A percentile compares a stretch with the other conserved stretches of the same genome.
Evolutionary conservation across 1,140 invertebrate species (phyloP).

Genomic region (Gryon sp.): DNA sequence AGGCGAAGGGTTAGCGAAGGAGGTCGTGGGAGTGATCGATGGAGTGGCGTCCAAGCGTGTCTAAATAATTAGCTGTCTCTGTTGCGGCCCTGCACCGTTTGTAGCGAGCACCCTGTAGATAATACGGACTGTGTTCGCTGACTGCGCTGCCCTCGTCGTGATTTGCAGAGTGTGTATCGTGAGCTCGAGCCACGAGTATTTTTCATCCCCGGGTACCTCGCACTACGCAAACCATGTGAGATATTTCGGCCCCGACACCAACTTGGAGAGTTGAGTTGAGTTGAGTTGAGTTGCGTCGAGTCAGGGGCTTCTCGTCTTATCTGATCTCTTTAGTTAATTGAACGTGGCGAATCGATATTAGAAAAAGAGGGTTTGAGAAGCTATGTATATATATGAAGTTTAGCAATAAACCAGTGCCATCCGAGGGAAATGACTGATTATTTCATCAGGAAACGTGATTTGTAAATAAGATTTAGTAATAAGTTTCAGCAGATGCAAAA

Average conservation of each 20-base stretch:
- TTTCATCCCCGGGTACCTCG: conserved; percentile 17
- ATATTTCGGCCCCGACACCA: conserved; percentile 9
- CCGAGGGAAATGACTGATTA: conserved; percentile 9
- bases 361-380: conserved; percentile 7
- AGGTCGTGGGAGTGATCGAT: conserved; percentile 75
- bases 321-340: conserved; percentile 25
- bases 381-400: no score
- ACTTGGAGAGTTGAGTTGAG: no score
- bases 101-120: conserved; percentile 72
- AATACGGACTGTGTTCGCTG: conserved; percentile 69
- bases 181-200: conserved; percentile 4
- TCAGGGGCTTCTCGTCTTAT: conserved; percentile 4
- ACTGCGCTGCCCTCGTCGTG: conserved; percentile 65
- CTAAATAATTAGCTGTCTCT: conserved; percentile 80
- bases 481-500: not conserved
- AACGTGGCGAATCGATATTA: conserved; percentile 13
- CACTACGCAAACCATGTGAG: not conserved
- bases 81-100: conserved; percentile 74
- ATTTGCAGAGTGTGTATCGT: conserved; percentile 46
- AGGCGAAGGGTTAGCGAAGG: conserved; percentile 52
- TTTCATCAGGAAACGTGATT: conserved; percentile 40
- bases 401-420: conserved; percentile 11
- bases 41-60: conserved; percentile 77
- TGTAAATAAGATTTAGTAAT: conserved; percentile 10
- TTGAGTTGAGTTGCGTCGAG: no score